Evolutionary conservation across 2,113 vertebrate genomes (phyloP), one percentile per base, ranked within the genome.

Genomic region (Oreocharis arfaki): DNA sequence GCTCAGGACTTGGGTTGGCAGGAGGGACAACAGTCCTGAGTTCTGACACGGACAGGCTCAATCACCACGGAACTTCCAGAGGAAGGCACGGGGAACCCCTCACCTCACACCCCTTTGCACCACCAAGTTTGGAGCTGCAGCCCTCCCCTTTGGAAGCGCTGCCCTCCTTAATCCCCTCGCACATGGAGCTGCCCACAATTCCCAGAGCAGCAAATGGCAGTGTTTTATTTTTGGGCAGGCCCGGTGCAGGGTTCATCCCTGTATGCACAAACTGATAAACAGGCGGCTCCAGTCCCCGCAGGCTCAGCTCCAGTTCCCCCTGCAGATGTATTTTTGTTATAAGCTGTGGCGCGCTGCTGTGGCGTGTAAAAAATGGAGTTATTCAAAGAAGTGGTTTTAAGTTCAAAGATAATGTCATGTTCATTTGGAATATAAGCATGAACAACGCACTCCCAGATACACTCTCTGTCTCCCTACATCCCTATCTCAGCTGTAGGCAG

Each of bases 381-480:
- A 75, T 84, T 92, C 88, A 69, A 82, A 86, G 27, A 84, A 92
- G 68, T 71, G 69, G 44, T 37, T 94, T 95, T 83, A 89, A 94
- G 92, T 95, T 95, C 93, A 93, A 96, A 95, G 93, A 94, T 86
- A 88, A 90, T 92, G 90, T 74, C 82, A 52, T 30, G 55, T 84
- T 95, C 79, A 57, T 89, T 95, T 90, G 83, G 90, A 89, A 93
- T 78, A 79, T 37, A 94, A 94, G 86, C 71, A 60, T 9, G 32
- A 89, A 82, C 93, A 84, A 74, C 3, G 1, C 47, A 23, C 85
- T 87, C 63, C 23, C 71, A 92, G 83, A 94, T 57, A 81, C 28
- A 27, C 79, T 84, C 85, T 47, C 52, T 75, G 76, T 86, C 82
- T 90, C 91, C 46, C 75, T 70, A 22, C 83, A 56, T 68, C 57